These are phyloP conservation scores for Megathymus violae DNA, from an alignment of 1,140 invertebrate genomes.

Conservation along the genomic window DNA sequence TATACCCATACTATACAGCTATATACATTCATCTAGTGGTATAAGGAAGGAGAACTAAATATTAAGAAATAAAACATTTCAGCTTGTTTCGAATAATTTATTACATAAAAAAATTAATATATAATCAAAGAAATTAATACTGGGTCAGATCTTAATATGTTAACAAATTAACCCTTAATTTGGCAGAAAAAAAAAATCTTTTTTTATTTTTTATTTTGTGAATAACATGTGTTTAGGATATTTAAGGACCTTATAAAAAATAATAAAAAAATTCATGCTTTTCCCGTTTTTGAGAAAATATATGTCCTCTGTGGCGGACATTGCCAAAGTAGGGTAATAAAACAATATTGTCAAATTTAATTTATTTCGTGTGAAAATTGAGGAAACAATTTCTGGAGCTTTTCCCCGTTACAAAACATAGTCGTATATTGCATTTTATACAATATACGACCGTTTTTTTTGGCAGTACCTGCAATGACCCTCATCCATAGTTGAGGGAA, in stretches of 20 bases:
- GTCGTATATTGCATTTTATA: constrained; percentile 41
- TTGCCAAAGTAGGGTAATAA: not conserved
- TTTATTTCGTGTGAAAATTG: not conserved
- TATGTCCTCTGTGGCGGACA: not conserved
- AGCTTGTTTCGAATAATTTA: too few relatives aligned
- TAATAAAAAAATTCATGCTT: not conserved
- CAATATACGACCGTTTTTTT: constrained; percentile 42
- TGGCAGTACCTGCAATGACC: constrained; percentile 39
- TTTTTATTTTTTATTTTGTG: not conserved
- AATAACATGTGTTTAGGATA: not conserved
- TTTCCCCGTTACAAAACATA: constrained; percentile 45
- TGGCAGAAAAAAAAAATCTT: not conserved
- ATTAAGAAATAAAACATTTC: too few relatives aligned
- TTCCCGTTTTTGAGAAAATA: not conserved
- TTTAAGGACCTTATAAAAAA: not conserved
- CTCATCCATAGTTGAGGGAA: constrained; percentile 34
- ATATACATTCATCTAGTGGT: too few relatives aligned
- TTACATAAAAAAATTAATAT: too few relatives aligned
- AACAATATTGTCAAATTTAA: not conserved
- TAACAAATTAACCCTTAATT: constrained; percentile 9
- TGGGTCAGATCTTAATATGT: too few relatives aligned
- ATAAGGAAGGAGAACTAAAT: too few relatives aligned
- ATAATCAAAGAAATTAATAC: too few relatives aligned
- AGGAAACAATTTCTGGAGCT: constrained; percentile 37
- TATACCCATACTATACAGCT: too few relatives aligned